Percentiles rank a stretch among this genome's conserved stretches.
phyloP scores from a whole-genome alignment of 2,797 vertebrate species.

The Phrynocephalus forsythii region DNA sequence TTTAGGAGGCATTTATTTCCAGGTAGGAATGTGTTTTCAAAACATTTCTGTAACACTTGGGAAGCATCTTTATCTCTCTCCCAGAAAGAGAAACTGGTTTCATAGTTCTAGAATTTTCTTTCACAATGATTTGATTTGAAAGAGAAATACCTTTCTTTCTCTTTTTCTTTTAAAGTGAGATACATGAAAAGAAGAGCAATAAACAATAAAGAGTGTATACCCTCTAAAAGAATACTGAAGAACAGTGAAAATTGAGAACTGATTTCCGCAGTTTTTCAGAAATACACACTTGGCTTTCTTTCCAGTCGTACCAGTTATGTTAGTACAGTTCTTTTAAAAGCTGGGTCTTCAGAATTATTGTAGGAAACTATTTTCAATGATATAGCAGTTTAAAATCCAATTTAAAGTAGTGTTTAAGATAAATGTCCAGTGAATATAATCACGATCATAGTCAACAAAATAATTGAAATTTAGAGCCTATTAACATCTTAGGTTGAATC shows the following conservation, averaged over 20 bases:
- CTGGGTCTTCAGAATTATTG: neutral
- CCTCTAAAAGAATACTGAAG: neutral
- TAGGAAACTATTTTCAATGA: neutral
- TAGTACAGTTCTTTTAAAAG: neutral
- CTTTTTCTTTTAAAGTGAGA: neutral
- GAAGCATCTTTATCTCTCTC: neutral
- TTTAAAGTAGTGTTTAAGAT: neutral
- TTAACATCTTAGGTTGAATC: neutral
- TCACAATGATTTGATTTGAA: neutral
- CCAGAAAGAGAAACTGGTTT: neutral
- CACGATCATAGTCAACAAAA: neutral
- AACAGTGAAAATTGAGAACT: neutral
- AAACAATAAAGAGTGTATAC: neutral
- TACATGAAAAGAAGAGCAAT: neutral
- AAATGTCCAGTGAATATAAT: neutral
- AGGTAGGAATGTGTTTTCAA: neutral
- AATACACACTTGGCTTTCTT: neutral
- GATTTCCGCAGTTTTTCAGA: neutral
- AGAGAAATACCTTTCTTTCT: neutral
- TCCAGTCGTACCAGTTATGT: neutral
- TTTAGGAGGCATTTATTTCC: neutral
- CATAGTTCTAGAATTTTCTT: slow-evolving; percentile 1
- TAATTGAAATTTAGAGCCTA: neutral
- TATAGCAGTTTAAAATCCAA: neutral
- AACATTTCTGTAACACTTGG: neutral